Evolutionary conservation across 2,888 invertebrate species (phyloP).

Genomic region (Heliconius hortense): DNA sequence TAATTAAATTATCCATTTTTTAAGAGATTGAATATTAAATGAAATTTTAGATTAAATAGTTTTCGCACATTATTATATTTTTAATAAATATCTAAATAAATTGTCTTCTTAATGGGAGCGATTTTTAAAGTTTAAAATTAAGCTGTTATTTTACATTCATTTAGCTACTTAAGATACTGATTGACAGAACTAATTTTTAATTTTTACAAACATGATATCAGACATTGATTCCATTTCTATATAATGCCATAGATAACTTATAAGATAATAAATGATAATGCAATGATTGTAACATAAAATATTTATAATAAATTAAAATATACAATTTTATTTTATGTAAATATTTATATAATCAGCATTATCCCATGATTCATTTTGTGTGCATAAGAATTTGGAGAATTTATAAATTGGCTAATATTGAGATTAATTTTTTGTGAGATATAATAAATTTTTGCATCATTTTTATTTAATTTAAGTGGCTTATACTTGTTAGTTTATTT

Average conservation of each 20-base stretch:
- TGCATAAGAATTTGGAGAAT: background rate
- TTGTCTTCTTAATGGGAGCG: background rate
- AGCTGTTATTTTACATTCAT: background rate
- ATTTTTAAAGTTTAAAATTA: background rate
- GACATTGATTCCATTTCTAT: background rate
- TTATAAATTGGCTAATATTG: background rate
- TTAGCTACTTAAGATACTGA: background rate
- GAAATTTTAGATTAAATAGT: background rate
- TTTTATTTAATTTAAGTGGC: background rate
- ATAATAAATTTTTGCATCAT: background rate
- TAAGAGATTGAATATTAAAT: background rate
- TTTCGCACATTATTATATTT: background rate
- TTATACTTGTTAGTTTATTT: background rate
- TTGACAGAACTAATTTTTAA: constrained; percentile 2
- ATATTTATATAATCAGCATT: background rate
- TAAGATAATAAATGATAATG: constrained; percentile 10
- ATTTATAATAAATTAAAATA: background rate
- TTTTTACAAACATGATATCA: background rate
- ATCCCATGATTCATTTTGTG: background rate
- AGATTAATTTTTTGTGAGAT: background rate
- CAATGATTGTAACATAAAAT: background rate
- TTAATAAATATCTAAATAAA: background rate
- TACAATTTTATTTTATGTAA: background rate
- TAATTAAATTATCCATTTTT: background rate
- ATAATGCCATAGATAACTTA: constrained; percentile 1